phyloP scores from a whole-genome alignment of 1,140 invertebrate genomes.

The Drosophila cardini region DNA sequence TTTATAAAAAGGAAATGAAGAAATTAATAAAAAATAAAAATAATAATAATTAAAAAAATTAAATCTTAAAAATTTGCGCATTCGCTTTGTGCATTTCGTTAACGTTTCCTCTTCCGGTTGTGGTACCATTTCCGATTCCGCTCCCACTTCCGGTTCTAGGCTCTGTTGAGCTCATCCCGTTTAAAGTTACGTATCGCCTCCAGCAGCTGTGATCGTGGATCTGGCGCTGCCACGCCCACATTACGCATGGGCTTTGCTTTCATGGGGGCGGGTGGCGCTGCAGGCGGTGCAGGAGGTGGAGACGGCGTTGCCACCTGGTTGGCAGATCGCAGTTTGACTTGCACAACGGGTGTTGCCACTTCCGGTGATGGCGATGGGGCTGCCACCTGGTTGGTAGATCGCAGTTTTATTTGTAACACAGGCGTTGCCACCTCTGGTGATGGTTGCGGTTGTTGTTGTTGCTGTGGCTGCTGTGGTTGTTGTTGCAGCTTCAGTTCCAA shows the following conservation, averaged over 20 bases:
- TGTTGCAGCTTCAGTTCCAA: constrained; percentile 62
- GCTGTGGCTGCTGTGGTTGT: constrained; percentile 19
- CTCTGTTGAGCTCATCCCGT: constrained; percentile 70
- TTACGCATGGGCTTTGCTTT: constrained; percentile 58
- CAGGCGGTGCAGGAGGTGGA: constrained; percentile 82
- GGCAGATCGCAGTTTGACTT: constrained; percentile 57
- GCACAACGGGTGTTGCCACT: constrained; percentile 39
- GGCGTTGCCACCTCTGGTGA: not conserved
- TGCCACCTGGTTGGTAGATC: constrained; percentile 3
- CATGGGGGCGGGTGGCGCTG: constrained; percentile 85
- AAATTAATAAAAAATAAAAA: constrained; percentile 1
- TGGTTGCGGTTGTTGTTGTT: constrained; percentile 31
- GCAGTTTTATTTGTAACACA: not conserved
- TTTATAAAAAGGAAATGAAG: constrained; percentile 43
- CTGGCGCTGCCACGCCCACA: constrained; percentile 61
- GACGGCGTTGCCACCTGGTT: constrained; percentile 26
- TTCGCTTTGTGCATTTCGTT: constrained; percentile 61
- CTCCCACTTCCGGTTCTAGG: constrained; percentile 31
- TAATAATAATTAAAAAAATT: constrained; percentile 6
- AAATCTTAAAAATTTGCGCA: constrained; percentile 35
- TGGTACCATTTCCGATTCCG: not conserved
- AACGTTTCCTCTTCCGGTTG: not conserved
- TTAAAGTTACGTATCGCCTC: constrained; percentile 90
- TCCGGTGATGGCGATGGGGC: constrained; percentile 7
- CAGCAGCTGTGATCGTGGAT: constrained; percentile 89